These are phyloP conservation scores for Leptocoma aspasia DNA, from an alignment of 2,113 vertebrate genomes.

Conservation along the genomic window DNA sequence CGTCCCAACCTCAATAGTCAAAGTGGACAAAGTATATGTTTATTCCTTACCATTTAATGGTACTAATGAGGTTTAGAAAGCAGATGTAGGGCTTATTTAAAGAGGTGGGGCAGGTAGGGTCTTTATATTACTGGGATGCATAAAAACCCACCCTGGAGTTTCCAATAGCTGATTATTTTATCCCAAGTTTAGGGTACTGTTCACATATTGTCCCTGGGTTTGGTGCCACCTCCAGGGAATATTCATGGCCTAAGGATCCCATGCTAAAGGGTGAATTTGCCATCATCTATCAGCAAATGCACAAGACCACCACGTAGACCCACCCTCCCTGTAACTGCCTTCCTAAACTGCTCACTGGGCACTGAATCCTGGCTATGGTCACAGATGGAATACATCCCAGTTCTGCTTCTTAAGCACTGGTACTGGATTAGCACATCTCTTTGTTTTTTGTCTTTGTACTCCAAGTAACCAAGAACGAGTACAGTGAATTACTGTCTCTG, in stretches of 20 bases:
- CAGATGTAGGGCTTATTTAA: not conserved
- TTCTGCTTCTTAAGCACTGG: not conserved
- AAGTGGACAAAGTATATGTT: not conserved
- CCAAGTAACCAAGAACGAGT: not conserved
- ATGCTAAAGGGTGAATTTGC: not conserved
- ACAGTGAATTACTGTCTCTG: not conserved
- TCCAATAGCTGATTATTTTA: not conserved
- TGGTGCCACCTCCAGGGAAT: not conserved
- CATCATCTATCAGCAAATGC: not conserved
- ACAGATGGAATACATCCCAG: not conserved
- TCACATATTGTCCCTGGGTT: not conserved
- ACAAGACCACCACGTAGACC: accelerated
- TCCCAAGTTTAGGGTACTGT: not conserved
- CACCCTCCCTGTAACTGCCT: not conserved
- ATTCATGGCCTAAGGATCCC: not conserved
- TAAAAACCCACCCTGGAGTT: not conserved
- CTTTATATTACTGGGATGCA: not conserved
- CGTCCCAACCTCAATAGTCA: accelerated
- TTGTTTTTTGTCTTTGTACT: not conserved
- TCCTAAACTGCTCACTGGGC: not conserved
- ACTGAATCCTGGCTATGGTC: not conserved
- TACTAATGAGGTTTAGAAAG: not conserved
- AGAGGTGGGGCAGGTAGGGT: accelerated
- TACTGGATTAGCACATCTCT: not conserved
- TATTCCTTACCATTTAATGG: not conserved